A percentile compares a stretch with the other conserved stretches of the same genome.
Conservation (phyloP, 2,888 invertebrate genomes). For the Penaeus monodon region DNA sequence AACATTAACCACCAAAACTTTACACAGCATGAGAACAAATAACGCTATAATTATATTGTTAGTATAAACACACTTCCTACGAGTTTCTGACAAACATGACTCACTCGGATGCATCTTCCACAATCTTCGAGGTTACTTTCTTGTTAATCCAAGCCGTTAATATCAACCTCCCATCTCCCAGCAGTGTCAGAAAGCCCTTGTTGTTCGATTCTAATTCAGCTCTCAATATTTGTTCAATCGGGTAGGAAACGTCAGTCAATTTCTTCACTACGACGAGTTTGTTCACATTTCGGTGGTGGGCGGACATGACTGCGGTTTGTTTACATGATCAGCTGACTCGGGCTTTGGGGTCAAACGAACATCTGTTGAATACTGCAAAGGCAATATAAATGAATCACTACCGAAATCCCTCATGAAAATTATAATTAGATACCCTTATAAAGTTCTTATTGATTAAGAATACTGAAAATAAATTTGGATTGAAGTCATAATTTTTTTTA, state of each 20-base stretch:
- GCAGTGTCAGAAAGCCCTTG: conserved; percentile 39
- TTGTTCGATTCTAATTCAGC: conserved; percentile 54
- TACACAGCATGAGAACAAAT: background rate
- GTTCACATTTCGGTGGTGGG: conserved; percentile 49
- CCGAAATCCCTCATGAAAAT: too few species aligned
- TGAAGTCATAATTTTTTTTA: too few species aligned
- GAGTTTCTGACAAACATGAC: background rate
- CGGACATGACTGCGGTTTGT: conserved; percentile 40
- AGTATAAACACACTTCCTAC: background rate
- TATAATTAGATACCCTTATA: too few species aligned
- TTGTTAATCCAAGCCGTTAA: conserved; percentile 51
- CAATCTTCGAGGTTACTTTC: conserved; percentile 38
- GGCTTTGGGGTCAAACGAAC: too few species aligned
- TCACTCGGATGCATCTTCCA: conserved; percentile 53
- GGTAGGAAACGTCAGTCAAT: conserved; percentile 16
- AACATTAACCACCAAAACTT: background rate
- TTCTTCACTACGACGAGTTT: conserved; percentile 49
- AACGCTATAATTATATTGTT: background rate
- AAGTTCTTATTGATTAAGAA: too few species aligned
- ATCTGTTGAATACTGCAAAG: too few species aligned
- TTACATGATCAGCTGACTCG: conserved; percentile 1
- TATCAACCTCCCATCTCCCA: conserved; percentile 40
- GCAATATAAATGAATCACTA: too few species aligned
- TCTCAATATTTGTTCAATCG: conserved; percentile 27
- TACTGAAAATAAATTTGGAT: too few species aligned